These are phyloP conservation scores for Napeogenes inachia DNA, from an alignment of 2,888 invertebrate genomes.

Conservation along the genomic window DNA sequence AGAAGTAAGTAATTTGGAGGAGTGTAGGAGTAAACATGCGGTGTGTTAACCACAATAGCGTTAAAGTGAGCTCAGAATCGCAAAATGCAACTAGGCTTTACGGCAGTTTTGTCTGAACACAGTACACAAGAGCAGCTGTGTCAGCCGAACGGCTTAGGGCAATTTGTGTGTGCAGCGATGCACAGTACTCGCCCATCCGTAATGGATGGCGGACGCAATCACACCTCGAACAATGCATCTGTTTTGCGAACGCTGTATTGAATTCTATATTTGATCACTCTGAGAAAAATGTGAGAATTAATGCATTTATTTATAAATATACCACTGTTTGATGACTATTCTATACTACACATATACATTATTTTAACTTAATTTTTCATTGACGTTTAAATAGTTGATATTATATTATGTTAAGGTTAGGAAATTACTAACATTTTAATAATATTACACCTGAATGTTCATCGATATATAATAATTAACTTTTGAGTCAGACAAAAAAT, in stretches of 20 bases:
- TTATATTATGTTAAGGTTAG: no score
- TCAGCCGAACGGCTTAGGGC: constrained; percentile 57
- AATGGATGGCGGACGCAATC: constrained; percentile 51
- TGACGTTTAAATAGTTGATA: no score
- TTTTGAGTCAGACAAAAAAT: no score
- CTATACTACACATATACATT: no score
- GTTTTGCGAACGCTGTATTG: constrained; percentile 8
- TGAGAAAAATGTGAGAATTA: no score
- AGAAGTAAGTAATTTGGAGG: constrained; percentile 27
- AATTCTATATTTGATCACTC: not conserved
- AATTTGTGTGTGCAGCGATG: constrained; percentile 70
- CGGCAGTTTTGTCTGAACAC: constrained; percentile 20
- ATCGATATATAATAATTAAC: no score
- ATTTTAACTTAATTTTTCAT: no score
- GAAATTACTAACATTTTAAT: no score
- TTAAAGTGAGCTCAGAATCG: constrained; percentile 25
- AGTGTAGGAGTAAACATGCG: constrained; percentile 24
- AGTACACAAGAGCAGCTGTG: constrained; percentile 44
- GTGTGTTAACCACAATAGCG: constrained; percentile 24
- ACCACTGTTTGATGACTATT: no score
- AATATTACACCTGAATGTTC: no score
- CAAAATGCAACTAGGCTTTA: constrained; percentile 23
- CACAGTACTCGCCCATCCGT: constrained; percentile 65
- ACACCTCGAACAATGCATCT: constrained; percentile 25
- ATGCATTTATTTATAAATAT: no score